Conservation (phyloP, 2,888 invertebrate species). For the Mylabris sibirica region DNA sequence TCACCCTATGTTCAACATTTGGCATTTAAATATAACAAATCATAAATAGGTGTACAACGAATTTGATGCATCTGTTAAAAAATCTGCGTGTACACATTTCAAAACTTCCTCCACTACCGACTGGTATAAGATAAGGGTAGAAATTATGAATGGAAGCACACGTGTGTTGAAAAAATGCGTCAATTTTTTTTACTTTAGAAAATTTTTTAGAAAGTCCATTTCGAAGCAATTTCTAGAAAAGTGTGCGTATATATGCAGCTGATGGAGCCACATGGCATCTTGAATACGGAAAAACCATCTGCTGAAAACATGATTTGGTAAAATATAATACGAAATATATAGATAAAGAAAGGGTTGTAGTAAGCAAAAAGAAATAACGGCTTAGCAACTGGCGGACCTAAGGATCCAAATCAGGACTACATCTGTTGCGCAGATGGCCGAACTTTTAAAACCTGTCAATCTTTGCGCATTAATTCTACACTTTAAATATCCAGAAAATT, state of each 20-base stretch:
- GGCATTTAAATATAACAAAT: constrained; percentile 41
- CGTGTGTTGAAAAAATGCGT: constrained; percentile 29
- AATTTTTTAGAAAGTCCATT: constrained; percentile 18
- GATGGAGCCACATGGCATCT: constrained; percentile 58
- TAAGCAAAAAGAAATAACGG: constrained; percentile 57
- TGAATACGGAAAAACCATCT: constrained; percentile 57
- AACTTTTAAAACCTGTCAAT: constrained; percentile 37
- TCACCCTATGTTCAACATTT: constrained; percentile 30
- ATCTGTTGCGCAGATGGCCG: constrained; percentile 60
- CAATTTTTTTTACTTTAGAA: constrained; percentile 27
- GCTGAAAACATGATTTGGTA: constrained; percentile 58
- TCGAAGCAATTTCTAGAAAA: constrained; percentile 41
- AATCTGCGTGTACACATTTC: constrained; percentile 36
- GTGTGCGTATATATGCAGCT: constrained; percentile 50
- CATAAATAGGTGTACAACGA: constrained; percentile 43
- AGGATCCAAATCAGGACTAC: constrained; percentile 59
- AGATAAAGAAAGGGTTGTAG: constrained; percentile 57
- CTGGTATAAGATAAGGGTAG: constrained; percentile 26
- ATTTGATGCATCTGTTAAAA: constrained; percentile 43
- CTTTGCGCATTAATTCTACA: constrained; percentile 39
- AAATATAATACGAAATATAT: constrained; percentile 52
- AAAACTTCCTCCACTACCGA: constrained; percentile 33
- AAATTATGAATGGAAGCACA: constrained; percentile 31
- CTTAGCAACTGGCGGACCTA: constrained; percentile 55
- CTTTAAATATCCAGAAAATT: constrained; percentile 35